Evolutionary conservation across 2,113 vertebrate genomes (phyloP).

Genomic region (Rattus norvegicus): DNA sequence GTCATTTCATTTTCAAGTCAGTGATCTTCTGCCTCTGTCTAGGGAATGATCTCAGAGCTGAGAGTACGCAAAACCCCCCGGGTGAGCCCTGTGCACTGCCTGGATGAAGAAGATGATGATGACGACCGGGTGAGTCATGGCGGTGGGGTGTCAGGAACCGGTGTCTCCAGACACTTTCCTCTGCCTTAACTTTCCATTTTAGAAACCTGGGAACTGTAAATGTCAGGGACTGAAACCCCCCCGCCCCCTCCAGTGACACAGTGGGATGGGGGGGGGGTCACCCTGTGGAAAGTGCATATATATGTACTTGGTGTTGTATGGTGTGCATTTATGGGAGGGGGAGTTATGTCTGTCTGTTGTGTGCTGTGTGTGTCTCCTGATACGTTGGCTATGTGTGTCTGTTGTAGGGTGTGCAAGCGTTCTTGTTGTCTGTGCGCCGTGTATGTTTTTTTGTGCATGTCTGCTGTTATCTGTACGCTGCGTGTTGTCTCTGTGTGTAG

Average conservation of each 20-base stretch:
- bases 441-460: not conserved
- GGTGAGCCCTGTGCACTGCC: slow-evolving; percentile 90
- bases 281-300: not conserved
- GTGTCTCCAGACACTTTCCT: not conserved
- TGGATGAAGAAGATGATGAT: slow-evolving; percentile 92
- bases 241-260: too few relatives aligned
- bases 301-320: not conserved
- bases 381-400: not conserved
- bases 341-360: not conserved
- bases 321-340: not conserved
- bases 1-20: not conserved
- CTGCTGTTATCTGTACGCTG: not conserved
- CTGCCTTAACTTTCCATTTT: not conserved
- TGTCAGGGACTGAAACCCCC: too few relatives aligned
- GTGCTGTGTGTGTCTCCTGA: not conserved
- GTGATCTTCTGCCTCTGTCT: slow-evolving; percentile 37
- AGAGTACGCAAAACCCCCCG: slow-evolving; percentile 89
- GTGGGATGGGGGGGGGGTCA: not conserved
- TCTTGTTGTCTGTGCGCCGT: not conserved
- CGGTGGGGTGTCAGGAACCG: not conserved
- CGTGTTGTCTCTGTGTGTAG: not conserved
- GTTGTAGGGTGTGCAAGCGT: not conserved
- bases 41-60: slow-evolving; percentile 94
- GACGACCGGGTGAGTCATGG: slow-evolving; percentile 88
- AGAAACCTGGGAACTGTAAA: fast-evolving